Percentiles rank a stretch among this genome's conserved stretches.
Conservation (phyloP, 2,113 vertebrate species). For the Caranx melampygus region DNA sequence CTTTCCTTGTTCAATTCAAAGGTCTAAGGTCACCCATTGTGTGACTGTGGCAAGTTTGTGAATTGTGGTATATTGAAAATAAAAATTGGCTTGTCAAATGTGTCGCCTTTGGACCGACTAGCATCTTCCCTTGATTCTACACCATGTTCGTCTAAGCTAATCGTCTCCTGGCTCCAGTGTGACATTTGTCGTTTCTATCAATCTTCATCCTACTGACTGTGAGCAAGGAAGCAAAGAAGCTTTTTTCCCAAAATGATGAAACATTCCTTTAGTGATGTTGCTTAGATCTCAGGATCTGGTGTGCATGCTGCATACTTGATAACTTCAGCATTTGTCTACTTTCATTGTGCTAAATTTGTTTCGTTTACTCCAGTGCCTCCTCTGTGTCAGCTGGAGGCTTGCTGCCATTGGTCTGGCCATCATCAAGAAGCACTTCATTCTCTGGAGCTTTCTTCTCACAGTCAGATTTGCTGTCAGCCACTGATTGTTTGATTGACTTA, state of each 20-base stretch:
- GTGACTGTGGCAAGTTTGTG: neutral
- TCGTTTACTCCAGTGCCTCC: neutral
- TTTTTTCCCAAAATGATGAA: neutral
- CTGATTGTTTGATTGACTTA: neutral
- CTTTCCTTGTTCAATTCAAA: neutral
- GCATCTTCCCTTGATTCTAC: neutral
- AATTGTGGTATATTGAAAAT: neutral
- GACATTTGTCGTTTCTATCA: neutral
- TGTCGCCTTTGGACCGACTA: neutral
- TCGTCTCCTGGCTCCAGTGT: neutral
- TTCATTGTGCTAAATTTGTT: too few relatives aligned
- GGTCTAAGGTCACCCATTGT: neutral
- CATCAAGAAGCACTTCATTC: neutral
- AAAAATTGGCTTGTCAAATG: neutral
- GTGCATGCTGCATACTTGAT: neutral
- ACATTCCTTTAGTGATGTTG: neutral
- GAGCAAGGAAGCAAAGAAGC: neutral
- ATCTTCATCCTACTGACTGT: neutral
- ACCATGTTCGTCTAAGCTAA: neutral
- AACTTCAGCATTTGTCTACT: neutral
- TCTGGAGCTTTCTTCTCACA: neutral
- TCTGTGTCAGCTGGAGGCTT: rapidly evolving
- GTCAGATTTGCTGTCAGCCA: neutral
- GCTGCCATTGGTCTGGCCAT: neutral
- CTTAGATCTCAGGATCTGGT: neutral